Evolutionary conservation across 2,113 vertebrate genomes (phyloP).

Genomic region (Archocentrus centrarchus): DNA sequence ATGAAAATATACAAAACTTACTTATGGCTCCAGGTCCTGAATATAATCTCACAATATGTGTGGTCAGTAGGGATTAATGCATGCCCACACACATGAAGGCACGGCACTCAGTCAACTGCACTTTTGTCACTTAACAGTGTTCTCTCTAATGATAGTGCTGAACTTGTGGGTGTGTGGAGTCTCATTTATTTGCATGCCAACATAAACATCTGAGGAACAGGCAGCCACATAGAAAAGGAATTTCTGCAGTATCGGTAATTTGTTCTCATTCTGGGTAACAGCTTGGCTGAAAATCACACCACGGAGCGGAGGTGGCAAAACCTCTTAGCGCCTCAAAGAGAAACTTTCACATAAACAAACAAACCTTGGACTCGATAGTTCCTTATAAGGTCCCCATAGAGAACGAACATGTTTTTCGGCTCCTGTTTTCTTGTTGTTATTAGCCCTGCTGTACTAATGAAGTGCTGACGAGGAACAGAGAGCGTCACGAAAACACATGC

Average conservation of each 20-base stretch:
- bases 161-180: conserved; percentile 48
- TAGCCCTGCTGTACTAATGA: conserved; percentile 60
- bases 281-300: conserved; percentile 53
- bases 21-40: conserved; percentile 14
- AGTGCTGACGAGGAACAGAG: conserved; percentile 5
- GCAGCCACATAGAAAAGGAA: conserved; percentile 25
- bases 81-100: conserved; percentile 33
- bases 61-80: conserved; percentile 26
- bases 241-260: conserved; percentile 59
- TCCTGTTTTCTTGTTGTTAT: conserved; percentile 50
- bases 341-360: conserved; percentile 59
- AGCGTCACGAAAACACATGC: conserved; percentile 32
- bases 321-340: conserved; percentile 42
- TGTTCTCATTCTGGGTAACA: conserved; percentile 55
- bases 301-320: conserved; percentile 46
- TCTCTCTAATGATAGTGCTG: conserved; percentile 58
- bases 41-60: conserved; percentile 34
- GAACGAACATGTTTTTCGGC: conserved; percentile 26
- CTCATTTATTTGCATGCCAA: conserved; percentile 55
- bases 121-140: conserved; percentile 52
- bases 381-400: conserved; percentile 10
- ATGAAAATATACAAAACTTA: conserved; percentile 23
- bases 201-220: conserved; percentile 58
- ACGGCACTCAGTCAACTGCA: conserved; percentile 12
- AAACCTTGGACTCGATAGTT: conserved; percentile 34